Base-by-base conservation (phyloP, 2,888 invertebrate genomes). In the Drosophila subquinaria region DNA sequence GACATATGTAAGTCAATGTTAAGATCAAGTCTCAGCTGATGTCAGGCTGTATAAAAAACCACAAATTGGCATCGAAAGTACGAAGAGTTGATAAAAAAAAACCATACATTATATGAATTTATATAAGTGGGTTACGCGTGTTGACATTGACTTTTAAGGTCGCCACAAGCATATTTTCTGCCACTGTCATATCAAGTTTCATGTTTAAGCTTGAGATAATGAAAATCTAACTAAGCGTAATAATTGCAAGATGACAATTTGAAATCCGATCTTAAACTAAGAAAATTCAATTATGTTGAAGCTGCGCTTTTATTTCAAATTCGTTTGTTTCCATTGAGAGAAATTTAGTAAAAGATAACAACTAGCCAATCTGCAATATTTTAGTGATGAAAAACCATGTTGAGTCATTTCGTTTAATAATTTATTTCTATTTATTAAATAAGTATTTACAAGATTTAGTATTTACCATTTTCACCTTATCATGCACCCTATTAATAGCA, bases 131-230 rank as follows among this genome's bases (percentile, higher is more conserved):
- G 86, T 69, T 79, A 74, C 47, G 48, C 45, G 47, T 55, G 59
- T 73, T 87, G 84, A 84, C 84, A 62, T 79, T 84, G 88, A 69
- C 73, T 74, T 81, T 62, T 10, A 67, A 81, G 79, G 84, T 81
- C 62, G 52, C 20, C 27, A 48, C 38, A 35, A 36, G 69, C 47
- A 15, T 55, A n/a, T 43, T 45, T 72, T 53, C 45, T 47, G 48
- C 40, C 57, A 56, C 63, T 57, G 47, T 38, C 60, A 63, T 55
- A 64, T 76, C 61, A 76, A 53, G 17, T 76, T 79, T 57, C 69
- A 15, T 15, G 9, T 45, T 63, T 74, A 53, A 76, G 59, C 76
- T 76, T 74, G 79, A 76, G 61, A 75, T 79, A 51, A 55, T 69
- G 45, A n/a, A 35, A 64, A 20, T 38, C 53, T 33, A 67, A 20